phyloP scores from a whole-genome alignment of 2,113 vertebrate species.

The Microcebus murinus region DNA sequence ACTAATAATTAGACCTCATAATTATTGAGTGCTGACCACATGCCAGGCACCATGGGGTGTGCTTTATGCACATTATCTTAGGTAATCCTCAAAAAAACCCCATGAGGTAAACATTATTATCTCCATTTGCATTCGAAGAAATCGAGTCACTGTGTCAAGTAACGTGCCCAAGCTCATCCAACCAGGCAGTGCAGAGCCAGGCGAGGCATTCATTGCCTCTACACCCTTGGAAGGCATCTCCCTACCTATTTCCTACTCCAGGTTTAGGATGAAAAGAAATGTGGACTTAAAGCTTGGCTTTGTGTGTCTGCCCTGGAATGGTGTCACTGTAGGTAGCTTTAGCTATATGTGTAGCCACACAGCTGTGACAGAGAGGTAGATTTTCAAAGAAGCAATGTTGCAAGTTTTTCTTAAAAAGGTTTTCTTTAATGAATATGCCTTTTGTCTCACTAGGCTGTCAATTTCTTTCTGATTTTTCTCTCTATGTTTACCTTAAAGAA shows the following conservation, averaged over 20 bases:
- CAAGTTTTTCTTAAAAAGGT: conserved; percentile 51
- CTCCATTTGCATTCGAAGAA: conserved; percentile 39
- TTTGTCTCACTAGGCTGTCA: conserved; percentile 69
- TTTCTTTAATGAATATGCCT: conserved; percentile 69
- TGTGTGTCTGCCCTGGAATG: background rate
- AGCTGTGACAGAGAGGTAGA: conserved; percentile 31
- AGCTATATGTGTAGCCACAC: background rate
- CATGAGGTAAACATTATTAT: background rate
- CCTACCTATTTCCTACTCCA: background rate
- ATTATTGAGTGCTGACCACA: conserved; percentile 26
- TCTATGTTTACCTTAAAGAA: conserved; percentile 68
- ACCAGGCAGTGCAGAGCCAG: background rate
- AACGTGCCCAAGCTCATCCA: background rate
- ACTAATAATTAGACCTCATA: conserved; percentile 38
- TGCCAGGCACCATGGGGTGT: background rate
- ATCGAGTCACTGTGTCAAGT: conserved; percentile 16
- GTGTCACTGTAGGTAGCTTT: background rate
- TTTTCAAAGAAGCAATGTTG: conserved; percentile 57
- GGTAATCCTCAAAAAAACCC: background rate
- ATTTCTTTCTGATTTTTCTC: conserved; percentile 68
- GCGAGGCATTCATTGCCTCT: background rate
- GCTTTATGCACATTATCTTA: background rate
- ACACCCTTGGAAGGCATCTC: background rate
- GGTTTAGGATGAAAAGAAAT: conserved; percentile 1
- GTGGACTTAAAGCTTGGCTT: background rate